Conservation (phyloP, 2,888 invertebrate species). For the Nesidiocoris tenuis region DNA sequence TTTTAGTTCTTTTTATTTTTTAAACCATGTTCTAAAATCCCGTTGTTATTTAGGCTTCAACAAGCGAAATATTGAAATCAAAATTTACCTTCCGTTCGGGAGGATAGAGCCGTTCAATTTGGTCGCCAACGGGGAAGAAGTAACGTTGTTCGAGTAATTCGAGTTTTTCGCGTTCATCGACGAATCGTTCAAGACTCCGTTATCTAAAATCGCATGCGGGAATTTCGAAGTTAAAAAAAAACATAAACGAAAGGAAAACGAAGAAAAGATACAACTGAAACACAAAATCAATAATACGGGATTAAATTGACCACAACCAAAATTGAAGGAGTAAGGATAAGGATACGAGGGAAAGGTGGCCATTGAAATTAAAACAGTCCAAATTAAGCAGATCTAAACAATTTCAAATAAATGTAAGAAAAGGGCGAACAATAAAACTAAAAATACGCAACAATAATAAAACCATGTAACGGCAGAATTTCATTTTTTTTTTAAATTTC, state of each 20-base stretch:
- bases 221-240: constrained; percentile 1
- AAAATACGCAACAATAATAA: too few relatives aligned
- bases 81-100: constrained; percentile 5
- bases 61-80: too few relatives aligned
- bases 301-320: not conserved
- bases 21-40: too few relatives aligned
- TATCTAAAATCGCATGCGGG: constrained; percentile 6
- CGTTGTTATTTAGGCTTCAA: too few relatives aligned
- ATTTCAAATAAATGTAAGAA: too few relatives aligned
- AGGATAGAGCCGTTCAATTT: constrained; percentile 3
- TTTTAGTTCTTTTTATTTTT: too few relatives aligned
- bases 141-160: constrained; percentile 18
- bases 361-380: too few relatives aligned
- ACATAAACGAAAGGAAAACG: not conserved
- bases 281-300: not conserved
- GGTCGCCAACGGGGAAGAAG: not conserved
- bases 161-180: constrained; percentile 26
- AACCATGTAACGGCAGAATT: too few relatives aligned
- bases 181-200: constrained; percentile 21
- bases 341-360: not conserved
- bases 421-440: too few relatives aligned
- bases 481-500: too few relatives aligned
- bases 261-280: constrained; percentile 1
- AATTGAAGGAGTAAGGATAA: not conserved
- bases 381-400: too few relatives aligned